Percentiles rank a stretch among this genome's conserved stretches.
Evolutionary conservation across 2,888 invertebrate genomes (phyloP).

Genomic region (Colostygia pectinataria): DNA sequence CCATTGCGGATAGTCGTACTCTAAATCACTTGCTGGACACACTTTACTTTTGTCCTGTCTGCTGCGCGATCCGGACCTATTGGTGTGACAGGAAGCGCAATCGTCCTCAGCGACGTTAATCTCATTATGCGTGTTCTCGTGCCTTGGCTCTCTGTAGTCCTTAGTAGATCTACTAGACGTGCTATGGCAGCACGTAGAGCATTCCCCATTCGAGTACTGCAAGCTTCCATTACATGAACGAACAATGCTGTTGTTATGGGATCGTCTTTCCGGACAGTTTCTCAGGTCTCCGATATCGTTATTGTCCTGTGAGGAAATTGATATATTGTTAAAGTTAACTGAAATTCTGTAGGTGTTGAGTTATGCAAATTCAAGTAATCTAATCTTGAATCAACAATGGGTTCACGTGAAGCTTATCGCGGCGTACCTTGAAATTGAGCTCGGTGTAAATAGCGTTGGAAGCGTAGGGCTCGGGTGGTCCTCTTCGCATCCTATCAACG

Average conservation of each 20-base stretch:
- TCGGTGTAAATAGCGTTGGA: conserved; percentile 80
- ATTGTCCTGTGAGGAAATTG: conserved; percentile 69
- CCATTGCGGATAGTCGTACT: conserved; percentile 80
- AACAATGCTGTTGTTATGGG: conserved; percentile 79
- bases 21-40: conserved; percentile 76
- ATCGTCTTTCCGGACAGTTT: conserved; percentile 74
- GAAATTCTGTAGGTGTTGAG: conserved; percentile 23
- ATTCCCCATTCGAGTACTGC: conserved; percentile 78
- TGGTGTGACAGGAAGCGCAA: conserved; percentile 74
- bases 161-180: conserved; percentile 78
- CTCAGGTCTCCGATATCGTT: conserved; percentile 73
- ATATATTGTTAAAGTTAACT: conserved; percentile 46
- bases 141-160: conserved; percentile 74
- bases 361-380: conserved; percentile 65
- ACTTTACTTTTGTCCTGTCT: conserved; percentile 80
- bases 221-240: conserved; percentile 77
- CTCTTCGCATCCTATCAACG: conserved; percentile 70
- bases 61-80: conserved; percentile 75
- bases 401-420: conserved; percentile 65
- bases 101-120: conserved; percentile 73
- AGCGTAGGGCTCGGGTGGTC: conserved; percentile 77
- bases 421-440: conserved; percentile 78
- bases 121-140: conserved; percentile 68
- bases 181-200: conserved; percentile 77
- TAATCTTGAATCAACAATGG: conserved; percentile 60